These are phyloP conservation scores for Apteryx owenii DNA, from an alignment of 2,113 vertebrate species.

Conservation along the genomic window DNA sequence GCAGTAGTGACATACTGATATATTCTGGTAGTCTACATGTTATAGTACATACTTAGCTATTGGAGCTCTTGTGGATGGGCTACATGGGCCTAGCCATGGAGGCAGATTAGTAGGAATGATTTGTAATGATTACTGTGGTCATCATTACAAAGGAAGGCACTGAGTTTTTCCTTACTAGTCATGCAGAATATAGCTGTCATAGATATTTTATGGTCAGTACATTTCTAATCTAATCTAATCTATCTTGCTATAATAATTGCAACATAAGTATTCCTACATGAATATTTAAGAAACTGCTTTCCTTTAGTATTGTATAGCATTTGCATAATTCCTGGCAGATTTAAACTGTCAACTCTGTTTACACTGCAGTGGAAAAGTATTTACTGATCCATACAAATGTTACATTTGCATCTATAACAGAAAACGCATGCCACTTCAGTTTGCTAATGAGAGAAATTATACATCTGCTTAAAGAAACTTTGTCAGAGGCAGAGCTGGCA, in stretches of 20 bases:
- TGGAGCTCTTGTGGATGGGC: background rate
- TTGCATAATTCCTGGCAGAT: slow-evolving; percentile 50
- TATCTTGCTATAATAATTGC: slow-evolving; percentile 1
- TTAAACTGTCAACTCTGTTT: slow-evolving; percentile 61
- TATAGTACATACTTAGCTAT: background rate
- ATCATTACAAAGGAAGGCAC: background rate
- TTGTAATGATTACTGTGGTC: background rate
- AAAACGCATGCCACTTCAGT: background rate
- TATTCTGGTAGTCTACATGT: background rate
- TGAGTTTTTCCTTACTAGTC: background rate
- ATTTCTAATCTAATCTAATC: background rate
- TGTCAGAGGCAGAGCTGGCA: background rate
- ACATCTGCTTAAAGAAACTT: slow-evolving; percentile 33
- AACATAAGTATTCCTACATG: slow-evolving; percentile 17
- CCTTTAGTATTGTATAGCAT: slow-evolving; percentile 4
- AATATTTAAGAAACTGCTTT: slow-evolving; percentile 51
- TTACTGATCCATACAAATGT: slow-evolving; percentile 60
- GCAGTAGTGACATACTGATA: background rate
- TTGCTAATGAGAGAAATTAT: slow-evolving; percentile 46
- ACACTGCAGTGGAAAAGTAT: slow-evolving; percentile 50
- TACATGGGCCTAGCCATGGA: background rate
- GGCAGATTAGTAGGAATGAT: background rate
- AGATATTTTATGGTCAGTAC: background rate
- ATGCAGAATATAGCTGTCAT: background rate
- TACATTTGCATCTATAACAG: slow-evolving; percentile 57